Percentiles rank a stretch among this genome's conserved stretches.
phyloP scores from a whole-genome alignment of 2,797 vertebrate species.

The Muscicapa comitata region DNA sequence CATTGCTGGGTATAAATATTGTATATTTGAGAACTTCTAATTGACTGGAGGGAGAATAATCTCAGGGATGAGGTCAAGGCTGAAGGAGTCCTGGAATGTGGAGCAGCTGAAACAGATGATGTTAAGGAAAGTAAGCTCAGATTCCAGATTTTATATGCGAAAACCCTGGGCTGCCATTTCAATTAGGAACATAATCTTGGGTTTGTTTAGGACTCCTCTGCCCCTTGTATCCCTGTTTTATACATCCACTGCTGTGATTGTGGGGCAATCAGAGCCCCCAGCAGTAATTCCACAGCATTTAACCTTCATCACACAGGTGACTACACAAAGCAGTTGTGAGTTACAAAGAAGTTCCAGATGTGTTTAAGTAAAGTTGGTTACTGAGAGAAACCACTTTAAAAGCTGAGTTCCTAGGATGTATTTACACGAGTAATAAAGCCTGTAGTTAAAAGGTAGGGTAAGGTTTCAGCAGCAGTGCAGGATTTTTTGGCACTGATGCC shows the following conservation, averaged over 20 bases:
- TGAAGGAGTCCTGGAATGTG: constrained; percentile 51
- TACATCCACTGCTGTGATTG: not conserved
- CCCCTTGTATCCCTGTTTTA: constrained; percentile 18
- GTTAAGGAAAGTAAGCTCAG: constrained; percentile 32
- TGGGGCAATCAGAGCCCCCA: not conserved
- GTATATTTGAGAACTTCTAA: constrained; percentile 40
- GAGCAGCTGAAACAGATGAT: constrained; percentile 55
- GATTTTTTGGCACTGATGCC: not conserved
- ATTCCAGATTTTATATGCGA: constrained; percentile 38
- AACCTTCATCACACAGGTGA: constrained; percentile 26
- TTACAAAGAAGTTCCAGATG: constrained; percentile 55
- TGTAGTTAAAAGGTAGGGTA: not conserved
- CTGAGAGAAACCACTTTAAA: constrained; percentile 26
- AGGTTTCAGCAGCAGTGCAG: not conserved
- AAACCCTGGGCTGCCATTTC: constrained; percentile 17
- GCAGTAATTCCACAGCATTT: constrained; percentile 38
- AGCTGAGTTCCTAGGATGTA: not conserved
- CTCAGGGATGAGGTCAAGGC: constrained; percentile 51
- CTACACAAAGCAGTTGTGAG: not conserved
- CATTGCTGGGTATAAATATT: not conserved
- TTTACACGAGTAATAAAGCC: constrained; percentile 12
- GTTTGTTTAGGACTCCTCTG: constrained; percentile 40
- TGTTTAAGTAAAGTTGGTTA: constrained; percentile 27
- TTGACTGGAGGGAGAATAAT: constrained; percentile 17
- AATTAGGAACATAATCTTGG: constrained; percentile 45